Evolutionary conservation across 2,113 vertebrate species (phyloP).

Genomic region (Dermatemys mawii): DNA sequence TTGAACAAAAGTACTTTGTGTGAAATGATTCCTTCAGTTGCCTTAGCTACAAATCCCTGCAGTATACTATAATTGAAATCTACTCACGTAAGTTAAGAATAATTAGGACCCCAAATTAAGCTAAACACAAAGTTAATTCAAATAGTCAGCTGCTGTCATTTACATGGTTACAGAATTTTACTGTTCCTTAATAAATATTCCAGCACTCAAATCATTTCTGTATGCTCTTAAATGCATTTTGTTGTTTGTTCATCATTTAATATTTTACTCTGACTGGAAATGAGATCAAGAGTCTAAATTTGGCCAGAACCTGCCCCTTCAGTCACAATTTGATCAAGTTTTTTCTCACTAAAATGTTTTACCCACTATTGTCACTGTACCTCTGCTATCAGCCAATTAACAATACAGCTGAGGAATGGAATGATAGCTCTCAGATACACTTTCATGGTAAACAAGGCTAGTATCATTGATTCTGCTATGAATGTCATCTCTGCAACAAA

Average conservation of each 20-base stretch:
- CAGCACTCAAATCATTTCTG: no score
- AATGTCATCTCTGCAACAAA: conserved; percentile 67
- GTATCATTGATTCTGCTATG: conserved; percentile 59
- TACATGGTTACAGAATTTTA: conserved; percentile 77
- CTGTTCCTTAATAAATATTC: conserved; percentile 79
- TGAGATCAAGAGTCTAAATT: conserved; percentile 77
- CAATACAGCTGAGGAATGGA: conserved; percentile 76
- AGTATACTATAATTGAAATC: conserved; percentile 85
- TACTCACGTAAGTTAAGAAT: conserved; percentile 84
- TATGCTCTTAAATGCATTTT: conserved; percentile 82
- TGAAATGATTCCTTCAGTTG: conserved; percentile 85
- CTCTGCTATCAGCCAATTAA: conserved; percentile 78
- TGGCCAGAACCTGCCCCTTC: conserved; percentile 60
- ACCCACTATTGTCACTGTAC: conserved; percentile 75
- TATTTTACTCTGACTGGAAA: conserved; percentile 43
- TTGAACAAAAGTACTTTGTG: conserved; percentile 83
- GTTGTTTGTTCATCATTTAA: conserved; percentile 64
- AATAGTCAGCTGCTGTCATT: conserved; percentile 81
- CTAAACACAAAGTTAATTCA: conserved; percentile 84
- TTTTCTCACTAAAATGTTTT: conserved; percentile 76
- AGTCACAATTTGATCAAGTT: conserved; percentile 73
- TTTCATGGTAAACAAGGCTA: conserved; percentile 77
- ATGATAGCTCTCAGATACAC: conserved; percentile 69
- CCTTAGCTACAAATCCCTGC: conserved; percentile 85
- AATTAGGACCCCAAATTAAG: conserved; percentile 86